Percentiles rank a stretch among this genome's conserved stretches.
Conservation (phyloP, 2,888 invertebrate species). For the Standfussiana lucernea region DNA sequence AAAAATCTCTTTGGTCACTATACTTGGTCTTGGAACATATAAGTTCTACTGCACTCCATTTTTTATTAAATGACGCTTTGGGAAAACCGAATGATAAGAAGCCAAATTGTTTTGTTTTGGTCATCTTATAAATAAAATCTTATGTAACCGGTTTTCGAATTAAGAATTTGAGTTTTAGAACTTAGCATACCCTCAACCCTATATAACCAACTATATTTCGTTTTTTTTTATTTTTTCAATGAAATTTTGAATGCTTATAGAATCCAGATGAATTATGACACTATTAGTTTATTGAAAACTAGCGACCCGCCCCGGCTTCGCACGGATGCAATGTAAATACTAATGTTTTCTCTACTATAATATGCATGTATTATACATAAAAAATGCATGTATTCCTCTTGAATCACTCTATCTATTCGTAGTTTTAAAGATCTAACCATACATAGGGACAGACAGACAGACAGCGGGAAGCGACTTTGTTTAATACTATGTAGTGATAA, state of each 20-base stretch:
- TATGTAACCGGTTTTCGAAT: not conserved
- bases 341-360: no score
- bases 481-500: no score
- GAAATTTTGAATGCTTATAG: not conserved
- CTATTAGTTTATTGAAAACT: not conserved
- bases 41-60: not conserved
- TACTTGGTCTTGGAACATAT: not conserved
- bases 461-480: no score
- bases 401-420: no score
- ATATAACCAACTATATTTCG: no score
- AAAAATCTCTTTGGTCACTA: not conserved
- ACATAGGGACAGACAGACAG: no score
- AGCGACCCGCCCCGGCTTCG: no score
- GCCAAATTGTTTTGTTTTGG: not conserved
- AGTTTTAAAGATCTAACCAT: no score
- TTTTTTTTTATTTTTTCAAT: not conserved
- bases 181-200: not conserved
- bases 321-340: no score
- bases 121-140: not conserved
- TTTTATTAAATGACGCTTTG: not conserved
- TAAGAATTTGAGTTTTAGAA: not conserved
- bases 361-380: no score
- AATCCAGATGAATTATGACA: not conserved
- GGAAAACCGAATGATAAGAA: not conserved
- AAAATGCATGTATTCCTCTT: no score